Base-by-base conservation (phyloP, 2,113 vertebrate species). In the Leptobrachium ailaonicum region DNA sequence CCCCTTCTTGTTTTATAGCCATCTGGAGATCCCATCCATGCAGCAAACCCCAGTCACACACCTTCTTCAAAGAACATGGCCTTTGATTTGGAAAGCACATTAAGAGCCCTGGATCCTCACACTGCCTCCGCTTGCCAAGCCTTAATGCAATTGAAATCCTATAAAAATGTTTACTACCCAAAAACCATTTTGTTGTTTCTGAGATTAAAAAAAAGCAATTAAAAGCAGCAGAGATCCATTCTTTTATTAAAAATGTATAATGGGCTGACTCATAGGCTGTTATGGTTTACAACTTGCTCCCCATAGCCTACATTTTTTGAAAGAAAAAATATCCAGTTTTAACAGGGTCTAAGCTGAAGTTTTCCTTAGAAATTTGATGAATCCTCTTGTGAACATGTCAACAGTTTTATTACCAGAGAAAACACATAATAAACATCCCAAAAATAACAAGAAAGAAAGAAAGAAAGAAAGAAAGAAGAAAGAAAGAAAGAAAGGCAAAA, bases 11-110 rank as follows among this genome's bases (percentile, higher is more conserved):
- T 88, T 96, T 89, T 88, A 92, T 93, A 90, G 93, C 93, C 96
- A 97, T 97, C 95, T 97, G 97, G 94, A 94, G 96, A 97, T 97
- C 96, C 95, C 94, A 90, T 91, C 90, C 92, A 91, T 95, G 94
- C 95, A 93, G 95, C 92, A 90, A 90, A 94, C 88, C 92, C 92
- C 93, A 93, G 92, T 96, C 95, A 93, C 94, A 95, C 96, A 98
- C 95, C 92, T 93, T 96, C 95, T 97, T 96, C 95, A 95, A 95
- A 95, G 92, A 89, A 83, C 87, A 87, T 91, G 89, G 90, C 91
- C 92, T 94, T 93, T 92, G 91, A 93, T 95, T 95, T 87, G 89
- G 89, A 87, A 89, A 87, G 90, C 90, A 88, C 90, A 87, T 88
- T 90, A 89, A 90, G 86, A 88, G 87, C 85, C 84, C 88, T 85